Evolutionary conservation across 2,888 invertebrate species (phyloP), one percentile per base, ranked within the genome.

Genomic region (Ormyrus pomaceus): DNA sequence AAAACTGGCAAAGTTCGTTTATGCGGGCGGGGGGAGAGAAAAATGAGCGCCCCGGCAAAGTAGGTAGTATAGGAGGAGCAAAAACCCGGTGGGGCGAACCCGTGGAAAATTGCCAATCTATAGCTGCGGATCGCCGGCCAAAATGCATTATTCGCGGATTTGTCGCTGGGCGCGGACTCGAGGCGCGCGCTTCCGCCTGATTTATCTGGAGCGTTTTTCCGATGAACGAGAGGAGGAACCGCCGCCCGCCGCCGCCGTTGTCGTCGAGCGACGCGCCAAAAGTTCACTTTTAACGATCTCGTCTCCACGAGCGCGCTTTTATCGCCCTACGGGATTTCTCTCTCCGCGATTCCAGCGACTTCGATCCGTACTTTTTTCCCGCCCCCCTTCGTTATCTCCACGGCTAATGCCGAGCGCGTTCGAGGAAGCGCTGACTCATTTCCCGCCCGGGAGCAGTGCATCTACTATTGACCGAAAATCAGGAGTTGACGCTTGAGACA

Each of bases 81-180:
- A 53, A 55, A 64, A 62, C 8, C 55, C 51, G 72, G 19, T 50
- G 2, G 0, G 4, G 50, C 50, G 55, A 55, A 8, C 9, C 5
- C 56, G 19, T 75, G 75, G 75, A 75, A 75, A 75, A 66, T 75
- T 75, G 75, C 75, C 75, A 75, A 75, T 66, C 50, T 59, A 66
- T 50, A 74, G 74, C 34, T 19, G 6, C 7, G 19, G n/a, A 65
- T 56, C 51, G 34, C 34, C 34, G 50, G 13, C 56, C 64, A 56
- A 10, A 64, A 56, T 19, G 48, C 62, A 65, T 74, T 64, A 74
- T 74, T 74, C 74, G 72, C 13, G 68, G 68, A 55, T 55, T 68
- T 45, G 34, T 8, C 53, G 45, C 53, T 61, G 10, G 9, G 51
- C 10, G 45, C 34, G n/a, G 59, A 53, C 45, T 50, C 69, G 69